Evolutionary conservation across 2,797 vertebrate species (phyloP), one percentile per base, ranked within the genome.

Genomic region (Acanthopagrus latus): DNA sequence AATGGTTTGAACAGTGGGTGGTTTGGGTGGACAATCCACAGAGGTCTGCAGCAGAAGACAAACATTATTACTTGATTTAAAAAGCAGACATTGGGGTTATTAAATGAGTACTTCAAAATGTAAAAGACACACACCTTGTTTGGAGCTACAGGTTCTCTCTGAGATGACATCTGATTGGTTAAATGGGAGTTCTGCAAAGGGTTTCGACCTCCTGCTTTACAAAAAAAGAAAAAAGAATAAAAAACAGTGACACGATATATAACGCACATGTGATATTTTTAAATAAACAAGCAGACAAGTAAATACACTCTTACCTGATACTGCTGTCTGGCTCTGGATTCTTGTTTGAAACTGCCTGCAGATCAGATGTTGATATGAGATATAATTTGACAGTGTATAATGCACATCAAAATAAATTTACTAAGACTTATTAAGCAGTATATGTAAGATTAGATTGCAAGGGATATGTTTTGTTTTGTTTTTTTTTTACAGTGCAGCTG

Each of bases 261-360:
- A 41, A 33, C 80, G 1, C 13, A 48, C 57, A 44, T 54, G 0
- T 9, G 44, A 60, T 51, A 10, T 14, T 43, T 48, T 8, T 21
- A 3, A 46, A 48, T 29, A 33, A 52, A 43, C 2, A 57, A 66
- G 7, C 0, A 10, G 44, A 3, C 0, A 7, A 41, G 8, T 43
- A 48, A 58, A 65, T 0, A 0, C 0, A 5, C 7, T n/a, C 72
- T 88, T 78, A 97, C 96, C 94, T 84, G 92, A 72, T 38, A 18
- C 66, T 38, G 79, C 46, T 1, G 84, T 33, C 74, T 83, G 92
- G 54, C 52, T 71, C 76, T 81, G 89, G 16, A 89, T 87, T 83
- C 94, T 92, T 16, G 70, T 72, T 64, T 96, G 95, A 88, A 97
- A 97, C 78, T 93, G 84, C 73, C 97, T 98, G 89, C 18, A 67